Evolutionary conservation across 2,888 invertebrate species (phyloP).

Genomic region (Artemia sp.): DNA sequence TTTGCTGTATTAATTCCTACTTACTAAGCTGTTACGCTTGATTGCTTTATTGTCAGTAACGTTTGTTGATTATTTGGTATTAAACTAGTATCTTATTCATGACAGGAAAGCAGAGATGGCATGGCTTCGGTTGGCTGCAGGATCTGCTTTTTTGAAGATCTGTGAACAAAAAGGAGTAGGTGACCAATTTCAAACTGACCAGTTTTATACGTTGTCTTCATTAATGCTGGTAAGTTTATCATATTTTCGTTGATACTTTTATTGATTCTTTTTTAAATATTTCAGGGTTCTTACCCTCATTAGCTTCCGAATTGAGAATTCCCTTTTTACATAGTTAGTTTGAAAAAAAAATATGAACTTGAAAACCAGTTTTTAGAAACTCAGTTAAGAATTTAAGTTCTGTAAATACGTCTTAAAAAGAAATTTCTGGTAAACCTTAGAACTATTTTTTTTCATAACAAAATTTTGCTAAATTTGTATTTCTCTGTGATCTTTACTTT

Average conservation of each 20-base stretch:
- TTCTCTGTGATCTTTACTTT: too few relatives aligned
- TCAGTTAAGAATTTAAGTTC: too few relatives aligned
- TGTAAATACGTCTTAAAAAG: too few relatives aligned
- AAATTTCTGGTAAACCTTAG: background rate
- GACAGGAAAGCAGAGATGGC: conserved; percentile 75
- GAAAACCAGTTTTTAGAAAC: too few relatives aligned
- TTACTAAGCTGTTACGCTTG: background rate
- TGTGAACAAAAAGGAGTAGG: conserved; percentile 92
- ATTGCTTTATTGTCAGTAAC: conserved; percentile 17
- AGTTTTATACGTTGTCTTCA: conserved; percentile 81
- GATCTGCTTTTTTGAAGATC: conserved; percentile 87
- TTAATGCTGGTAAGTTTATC: conserved; percentile 50
- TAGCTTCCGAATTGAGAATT: too few relatives aligned
- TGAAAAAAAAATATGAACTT: too few relatives aligned
- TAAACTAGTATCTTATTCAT: conserved; percentile 17
- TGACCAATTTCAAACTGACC: conserved; percentile 81
- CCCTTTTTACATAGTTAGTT: too few relatives aligned
- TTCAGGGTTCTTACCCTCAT: too few relatives aligned
- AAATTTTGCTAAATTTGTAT: conserved; percentile 16
- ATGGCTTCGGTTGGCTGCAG: conserved; percentile 75
- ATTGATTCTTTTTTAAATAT: too few relatives aligned
- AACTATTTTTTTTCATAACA: conserved; percentile 18
- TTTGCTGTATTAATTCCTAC: background rate
- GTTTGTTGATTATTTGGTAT: conserved; percentile 20
- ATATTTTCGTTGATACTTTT: background rate